These are phyloP conservation scores for Tetranychus piercei DNA, from an alignment of 2,888 invertebrate species.

Conservation along the genomic window DNA sequence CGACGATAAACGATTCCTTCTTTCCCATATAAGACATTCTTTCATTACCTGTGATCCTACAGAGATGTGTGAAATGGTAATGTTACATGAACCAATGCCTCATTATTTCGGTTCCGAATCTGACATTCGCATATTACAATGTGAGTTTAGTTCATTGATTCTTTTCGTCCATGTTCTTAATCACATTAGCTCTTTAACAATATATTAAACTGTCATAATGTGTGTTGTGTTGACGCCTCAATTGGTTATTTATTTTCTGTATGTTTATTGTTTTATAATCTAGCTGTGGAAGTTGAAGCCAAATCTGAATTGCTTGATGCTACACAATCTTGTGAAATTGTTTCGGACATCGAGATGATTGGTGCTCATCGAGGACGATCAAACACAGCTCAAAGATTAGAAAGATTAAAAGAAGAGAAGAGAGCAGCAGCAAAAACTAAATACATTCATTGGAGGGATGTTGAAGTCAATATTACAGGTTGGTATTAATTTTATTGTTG, in stretches of 20 bases:
- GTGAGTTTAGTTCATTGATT: not conserved
- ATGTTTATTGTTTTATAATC: not conserved
- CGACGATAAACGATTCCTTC: constrained; percentile 77
- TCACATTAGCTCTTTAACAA: too few species aligned
- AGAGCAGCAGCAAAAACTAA: constrained; percentile 39
- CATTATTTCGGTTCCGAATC: constrained; percentile 15
- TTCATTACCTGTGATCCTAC: constrained; percentile 86
- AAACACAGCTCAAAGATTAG: constrained; percentile 68
- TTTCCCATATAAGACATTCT: constrained; percentile 78
- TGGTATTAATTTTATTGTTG: not conserved
- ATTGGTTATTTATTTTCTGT: not conserved
- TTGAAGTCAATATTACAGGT: not conserved
- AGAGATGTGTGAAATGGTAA: constrained; percentile 74
- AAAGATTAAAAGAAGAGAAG: constrained; percentile 68
- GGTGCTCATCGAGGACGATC: constrained; percentile 49
- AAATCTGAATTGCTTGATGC: constrained; percentile 34
- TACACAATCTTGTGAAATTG: constrained; percentile 57
- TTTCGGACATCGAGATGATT: constrained; percentile 40
- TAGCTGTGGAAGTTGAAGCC: constrained; percentile 19
- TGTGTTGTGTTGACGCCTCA: not conserved
- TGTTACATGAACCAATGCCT: constrained; percentile 51
- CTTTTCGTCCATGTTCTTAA: too few species aligned
- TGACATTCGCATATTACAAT: constrained; percentile 7
- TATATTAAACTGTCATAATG: too few species aligned
- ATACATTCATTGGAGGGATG: constrained; percentile 28